Base-by-base conservation (phyloP, 2,797 vertebrate genomes). In the Xenopus petersii region DNA sequence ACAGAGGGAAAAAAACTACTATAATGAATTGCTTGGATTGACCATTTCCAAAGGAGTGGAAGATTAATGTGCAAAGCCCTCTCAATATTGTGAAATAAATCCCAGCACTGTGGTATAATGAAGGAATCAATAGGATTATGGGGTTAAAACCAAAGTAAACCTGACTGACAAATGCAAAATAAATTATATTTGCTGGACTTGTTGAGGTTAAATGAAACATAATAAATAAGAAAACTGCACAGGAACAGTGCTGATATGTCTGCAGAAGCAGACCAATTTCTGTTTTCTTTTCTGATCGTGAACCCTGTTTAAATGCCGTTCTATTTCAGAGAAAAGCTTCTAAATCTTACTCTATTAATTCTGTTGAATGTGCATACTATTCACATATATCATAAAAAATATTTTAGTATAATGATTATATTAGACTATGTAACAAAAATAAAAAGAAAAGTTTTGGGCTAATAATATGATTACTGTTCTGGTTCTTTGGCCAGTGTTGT, bases 141-240 rank as follows among this genome's bases (percentile, higher is more conserved):
- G 87, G 87, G 89, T 90, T 89, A 91, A 89, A 88, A 85, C 86
- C 4, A 63, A 86, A 87, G 87, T 87, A 88, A 89, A 84, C 86
- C 84, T 79, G 85, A 88, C 83, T 87, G 88, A 89, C 89, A 90
- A 88, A 86, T 89, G 86, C 85, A 87, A 87, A 88, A 87, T 90
- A 90, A 89, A 89, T 89, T 90, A 89, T 86, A 88, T 88, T 88
- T 84, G 85, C 83, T 84, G 85, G 87, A 88, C 83, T 86, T 85
- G 85, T 82, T 81, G 83, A 84, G 87, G 89, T 90, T 89, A 89
- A 89, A 88, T 86, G 83, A 90, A 86, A 86, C 62, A 75, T 84
- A 88, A 86, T 91, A 90, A 89, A 89, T 90, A 89, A 87, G 80
- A 67, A 68, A 64, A 82, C 12, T 65, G 64, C 33, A 30, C 49